Conservation (phyloP, 2,113 vertebrate species). For the Ictalurus punctatus region DNA sequence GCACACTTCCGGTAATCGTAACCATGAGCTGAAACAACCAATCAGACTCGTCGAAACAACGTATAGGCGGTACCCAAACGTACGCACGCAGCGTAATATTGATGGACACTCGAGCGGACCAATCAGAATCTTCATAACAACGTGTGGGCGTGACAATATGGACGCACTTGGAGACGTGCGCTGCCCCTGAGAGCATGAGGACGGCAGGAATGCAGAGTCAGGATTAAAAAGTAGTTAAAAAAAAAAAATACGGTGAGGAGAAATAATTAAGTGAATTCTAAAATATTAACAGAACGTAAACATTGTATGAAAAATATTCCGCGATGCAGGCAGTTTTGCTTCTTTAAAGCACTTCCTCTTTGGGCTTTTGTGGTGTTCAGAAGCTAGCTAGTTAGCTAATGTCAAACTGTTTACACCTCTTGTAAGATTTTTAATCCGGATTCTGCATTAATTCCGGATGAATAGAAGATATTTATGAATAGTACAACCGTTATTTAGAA, state of each 20-base stretch:
- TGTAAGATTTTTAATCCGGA: background rate
- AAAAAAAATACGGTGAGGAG: background rate
- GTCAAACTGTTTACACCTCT: conserved; percentile 16
- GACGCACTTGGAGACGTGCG: background rate
- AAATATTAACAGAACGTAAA: background rate
- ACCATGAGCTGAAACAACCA: background rate
- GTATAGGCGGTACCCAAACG: background rate
- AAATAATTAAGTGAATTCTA: background rate
- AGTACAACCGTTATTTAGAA: background rate
- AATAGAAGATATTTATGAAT: background rate
- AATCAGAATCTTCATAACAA: background rate
- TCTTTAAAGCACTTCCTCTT: background rate
- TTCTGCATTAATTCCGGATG: background rate
- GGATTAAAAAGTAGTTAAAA: background rate
- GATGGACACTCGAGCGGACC: background rate
- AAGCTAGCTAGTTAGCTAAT: conserved; percentile 47
- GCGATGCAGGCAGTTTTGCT: background rate
- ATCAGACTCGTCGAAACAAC: background rate
- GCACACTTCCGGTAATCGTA: background rate
- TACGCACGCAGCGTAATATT: background rate
- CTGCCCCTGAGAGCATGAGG: conserved; percentile 31
- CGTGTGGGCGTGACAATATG: conserved; percentile 2
- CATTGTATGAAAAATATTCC: background rate
- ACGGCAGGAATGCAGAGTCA: background rate
- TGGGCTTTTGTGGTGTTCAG: background rate